Conservation (phyloP, 2,113 vertebrate genomes). For the Terrapene triunguis region DNA sequence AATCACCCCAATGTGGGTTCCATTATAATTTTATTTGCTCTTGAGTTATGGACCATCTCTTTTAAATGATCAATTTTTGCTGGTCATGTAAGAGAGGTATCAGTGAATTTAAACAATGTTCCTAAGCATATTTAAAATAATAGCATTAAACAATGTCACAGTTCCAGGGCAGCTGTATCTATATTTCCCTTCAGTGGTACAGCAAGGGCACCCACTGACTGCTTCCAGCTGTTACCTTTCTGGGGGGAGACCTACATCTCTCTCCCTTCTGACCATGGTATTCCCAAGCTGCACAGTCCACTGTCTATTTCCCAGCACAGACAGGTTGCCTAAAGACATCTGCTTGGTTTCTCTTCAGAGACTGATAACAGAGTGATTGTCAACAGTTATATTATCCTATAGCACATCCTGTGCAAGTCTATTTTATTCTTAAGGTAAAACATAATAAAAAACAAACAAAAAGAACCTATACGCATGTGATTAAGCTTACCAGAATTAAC, state of each 20-base stretch:
- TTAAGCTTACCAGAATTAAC: not conserved
- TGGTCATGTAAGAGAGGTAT: not conserved
- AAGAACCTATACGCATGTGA: not conserved
- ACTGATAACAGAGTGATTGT: not conserved
- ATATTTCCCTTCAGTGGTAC: not conserved
- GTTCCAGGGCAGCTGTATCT: not conserved
- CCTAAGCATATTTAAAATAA: not conserved
- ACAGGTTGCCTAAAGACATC: not conserved
- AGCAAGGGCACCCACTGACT: not conserved
- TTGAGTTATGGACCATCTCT: not conserved
- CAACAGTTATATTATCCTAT: not conserved
- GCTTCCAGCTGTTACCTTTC: not conserved
- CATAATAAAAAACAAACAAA: not conserved
- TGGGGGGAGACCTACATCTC: not conserved
- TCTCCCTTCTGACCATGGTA: not conserved
- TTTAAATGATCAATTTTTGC: not conserved
- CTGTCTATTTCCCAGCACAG: not conserved
- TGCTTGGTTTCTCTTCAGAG: not conserved
- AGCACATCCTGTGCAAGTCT: not conserved
- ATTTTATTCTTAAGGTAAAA: not conserved
- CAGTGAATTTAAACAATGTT: accelerated
- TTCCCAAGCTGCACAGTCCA: not conserved
- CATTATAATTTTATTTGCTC: not conserved
- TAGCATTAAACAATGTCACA: not conserved
- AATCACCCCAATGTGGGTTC: accelerated